Conservation (phyloP, 2,888 invertebrate species). For the Ectemnius lituratus region DNA sequence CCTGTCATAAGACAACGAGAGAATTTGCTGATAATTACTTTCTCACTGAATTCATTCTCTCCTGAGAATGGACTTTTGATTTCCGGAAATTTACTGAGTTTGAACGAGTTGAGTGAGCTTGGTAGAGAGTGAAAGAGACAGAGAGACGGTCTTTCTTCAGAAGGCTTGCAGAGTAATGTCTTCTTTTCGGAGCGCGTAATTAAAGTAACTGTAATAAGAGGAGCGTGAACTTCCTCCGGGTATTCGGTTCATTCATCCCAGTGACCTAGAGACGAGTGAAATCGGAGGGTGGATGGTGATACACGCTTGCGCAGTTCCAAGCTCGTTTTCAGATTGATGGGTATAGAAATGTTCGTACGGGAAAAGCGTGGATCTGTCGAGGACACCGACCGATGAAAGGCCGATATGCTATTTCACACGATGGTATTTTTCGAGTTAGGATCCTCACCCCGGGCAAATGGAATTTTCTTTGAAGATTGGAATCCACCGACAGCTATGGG, state of each 20-base stretch:
- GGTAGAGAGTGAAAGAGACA: no score
- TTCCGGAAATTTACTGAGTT: no score
- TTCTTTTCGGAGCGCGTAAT: no score
- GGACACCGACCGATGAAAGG: background rate
- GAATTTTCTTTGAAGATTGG: conserved; percentile 6
- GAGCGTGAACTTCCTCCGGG: background rate
- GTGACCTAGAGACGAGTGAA: background rate
- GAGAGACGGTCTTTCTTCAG: no score
- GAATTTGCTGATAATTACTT: no score
- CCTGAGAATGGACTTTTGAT: no score
- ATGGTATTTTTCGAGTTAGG: background rate
- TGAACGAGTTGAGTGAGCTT: no score
- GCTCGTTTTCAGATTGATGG: background rate
- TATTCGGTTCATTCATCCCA: conserved; percentile 2
- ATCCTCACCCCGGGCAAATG: background rate
- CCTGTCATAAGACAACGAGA: no score
- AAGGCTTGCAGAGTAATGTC: no score
- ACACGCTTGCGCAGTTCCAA: background rate
- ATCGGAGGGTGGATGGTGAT: background rate
- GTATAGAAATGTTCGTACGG: background rate
- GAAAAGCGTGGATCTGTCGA: background rate
- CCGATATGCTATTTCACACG: conserved; percentile 8
- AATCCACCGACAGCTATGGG: background rate
- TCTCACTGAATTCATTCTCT: no score
- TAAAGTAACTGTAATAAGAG: no score